These are phyloP conservation scores for Ricordea florida DNA, from an alignment of 92 coral and sea anemone species.

Conservation along the genomic window DNA sequence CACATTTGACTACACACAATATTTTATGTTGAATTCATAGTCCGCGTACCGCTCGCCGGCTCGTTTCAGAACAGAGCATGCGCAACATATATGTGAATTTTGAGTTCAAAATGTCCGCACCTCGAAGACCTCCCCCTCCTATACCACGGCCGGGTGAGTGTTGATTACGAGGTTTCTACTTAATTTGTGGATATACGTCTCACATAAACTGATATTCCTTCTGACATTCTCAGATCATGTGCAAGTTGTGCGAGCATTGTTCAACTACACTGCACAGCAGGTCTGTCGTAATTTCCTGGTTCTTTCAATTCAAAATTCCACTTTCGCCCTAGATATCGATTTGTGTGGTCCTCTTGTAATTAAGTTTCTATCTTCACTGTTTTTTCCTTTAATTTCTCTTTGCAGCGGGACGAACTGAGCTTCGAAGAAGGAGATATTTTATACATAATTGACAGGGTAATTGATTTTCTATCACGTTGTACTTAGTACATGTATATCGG, in stretches of 20 bases:
- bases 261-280: slow-evolving; percentile 94
- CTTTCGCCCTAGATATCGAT: background rate
- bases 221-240: slow-evolving; percentile 79
- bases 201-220: background rate
- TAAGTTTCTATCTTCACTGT: background rate
- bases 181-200: background rate
- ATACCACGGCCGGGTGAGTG: slow-evolving; percentile 90
- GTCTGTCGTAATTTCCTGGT: slow-evolving; percentile 31
- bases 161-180: background rate
- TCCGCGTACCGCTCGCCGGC: no score
- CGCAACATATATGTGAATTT: background rate
- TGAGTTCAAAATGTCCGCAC: slow-evolving; percentile 71
- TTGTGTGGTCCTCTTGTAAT: background rate
- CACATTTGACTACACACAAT: no score
- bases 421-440: slow-evolving; percentile 98
- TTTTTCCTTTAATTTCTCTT: background rate
- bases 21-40: no score
- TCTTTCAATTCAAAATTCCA: background rate
- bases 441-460: slow-evolving; percentile 92
- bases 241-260: slow-evolving; percentile 89
- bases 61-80: no score
- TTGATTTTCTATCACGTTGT: no score
- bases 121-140: slow-evolving; percentile 96
- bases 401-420: slow-evolving; percentile 91
- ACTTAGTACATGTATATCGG: no score